These are phyloP conservation scores for Coregonus suidteri DNA, from an alignment of 2,797 vertebrate genomes.

Conservation along the genomic window DNA sequence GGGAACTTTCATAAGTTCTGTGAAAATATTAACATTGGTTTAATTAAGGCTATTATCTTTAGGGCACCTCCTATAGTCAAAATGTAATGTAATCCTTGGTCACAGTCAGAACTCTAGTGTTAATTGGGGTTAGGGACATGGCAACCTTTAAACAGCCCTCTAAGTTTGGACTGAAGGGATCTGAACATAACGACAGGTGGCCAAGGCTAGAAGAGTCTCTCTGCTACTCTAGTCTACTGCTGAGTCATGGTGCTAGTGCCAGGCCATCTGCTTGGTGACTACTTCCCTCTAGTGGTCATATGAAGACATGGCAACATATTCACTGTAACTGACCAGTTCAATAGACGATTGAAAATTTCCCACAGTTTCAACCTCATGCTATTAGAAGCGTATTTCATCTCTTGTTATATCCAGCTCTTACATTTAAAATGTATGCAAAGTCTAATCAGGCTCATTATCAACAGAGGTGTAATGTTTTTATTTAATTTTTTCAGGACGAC, in stretches of 20 bases:
- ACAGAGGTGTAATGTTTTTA: constrained; percentile 18
- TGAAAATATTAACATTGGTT: background rate
- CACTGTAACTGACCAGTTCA: constrained; percentile 1
- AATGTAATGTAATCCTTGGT: background rate
- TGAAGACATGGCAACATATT: constrained; percentile 21
- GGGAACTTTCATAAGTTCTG: background rate
- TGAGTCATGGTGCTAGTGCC: constrained; percentile 33
- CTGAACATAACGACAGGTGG: constrained; percentile 49
- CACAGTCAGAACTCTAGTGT: background rate
- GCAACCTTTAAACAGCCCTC: constrained; percentile 13
- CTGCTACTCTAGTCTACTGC: constrained; percentile 28
- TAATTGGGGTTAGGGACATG: constrained; percentile 16
- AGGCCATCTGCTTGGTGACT: constrained; percentile 46
- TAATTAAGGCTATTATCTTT: background rate
- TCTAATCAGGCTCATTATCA: background rate
- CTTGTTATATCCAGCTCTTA: background rate
- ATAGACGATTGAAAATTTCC: background rate
- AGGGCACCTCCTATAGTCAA: background rate
- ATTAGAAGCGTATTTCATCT: background rate
- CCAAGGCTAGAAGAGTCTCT: constrained; percentile 30
- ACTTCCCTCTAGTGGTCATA: constrained; percentile 24
- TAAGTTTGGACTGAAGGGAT: constrained; percentile 32
- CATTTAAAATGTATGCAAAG: background rate
- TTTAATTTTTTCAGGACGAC: constrained; percentile 73
- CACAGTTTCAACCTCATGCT: background rate